Evolutionary conservation across 2,113 vertebrate species (phyloP), one percentile per base, ranked within the genome.

Genomic region (Notechis scutatus): DNA sequence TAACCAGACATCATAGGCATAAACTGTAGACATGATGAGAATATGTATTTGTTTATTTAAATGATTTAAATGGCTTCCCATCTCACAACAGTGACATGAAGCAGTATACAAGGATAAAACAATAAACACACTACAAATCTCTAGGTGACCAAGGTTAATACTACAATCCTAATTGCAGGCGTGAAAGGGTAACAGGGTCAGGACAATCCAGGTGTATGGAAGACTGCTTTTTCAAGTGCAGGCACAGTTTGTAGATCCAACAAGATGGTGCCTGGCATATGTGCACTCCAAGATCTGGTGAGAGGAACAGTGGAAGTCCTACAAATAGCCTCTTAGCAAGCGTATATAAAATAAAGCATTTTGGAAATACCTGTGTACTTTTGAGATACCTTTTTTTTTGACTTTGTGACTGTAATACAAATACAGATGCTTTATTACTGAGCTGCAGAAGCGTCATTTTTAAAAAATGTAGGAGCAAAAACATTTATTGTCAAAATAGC

Each of bases 1-100:
- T 95, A 96, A n/a, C 29, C 59, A 96, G 88, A 96, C 12, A 87
- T 42, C 39, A 10, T 88, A 90, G 55, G 1, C 96, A 87, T 93
- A 95, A 94, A 94, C 50, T 18, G 26, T 45, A 90, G 90, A 92
- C 57, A 93, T 94, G 92, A 45, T 4, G 29, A 3, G 0, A 42
- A 0, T 50, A 90, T 42, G 1, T 81, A 9, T 81, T 81, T 1
- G 3, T 81, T 42, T 81, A 81, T 81, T 81, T 81, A 81, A 81
- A 81, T 81, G 18, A 81, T 81, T 81, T 42, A 42, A 42, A 81
- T 42, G 74, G 34, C 74, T 21, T 8, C 18, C 7, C 6, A 42
- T 81, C 34, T 81, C 74, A 81, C 7, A 39, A 39, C 15, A 39
- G 14, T 74, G 69, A 74, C 5, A 20, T 39, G 34, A 39, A 18